Conservation (phyloP, 92 coral and sea anemone genomes). For the Palythoa grandiflora region DNA sequence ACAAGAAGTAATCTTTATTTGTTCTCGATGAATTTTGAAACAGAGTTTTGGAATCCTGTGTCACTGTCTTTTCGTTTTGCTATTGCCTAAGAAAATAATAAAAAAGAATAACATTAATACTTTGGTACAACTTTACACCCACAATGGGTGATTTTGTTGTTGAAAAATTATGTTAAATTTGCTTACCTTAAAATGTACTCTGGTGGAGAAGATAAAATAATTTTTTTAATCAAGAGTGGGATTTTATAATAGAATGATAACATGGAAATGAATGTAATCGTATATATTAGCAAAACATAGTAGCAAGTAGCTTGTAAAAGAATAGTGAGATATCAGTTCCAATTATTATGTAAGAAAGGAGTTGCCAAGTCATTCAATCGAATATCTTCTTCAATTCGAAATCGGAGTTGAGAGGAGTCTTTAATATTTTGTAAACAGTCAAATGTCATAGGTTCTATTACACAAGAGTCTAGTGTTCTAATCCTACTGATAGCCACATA, state of each 20-base stretch:
- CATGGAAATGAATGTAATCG: constrained; percentile 28
- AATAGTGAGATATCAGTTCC: constrained; percentile 33
- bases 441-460: constrained; percentile 2
- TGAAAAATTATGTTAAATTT: constrained; percentile 40
- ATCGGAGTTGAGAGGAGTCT: constrained; percentile 22
- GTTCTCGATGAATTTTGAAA: constrained; percentile 51
- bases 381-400: background rate
- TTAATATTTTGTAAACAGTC: background rate
- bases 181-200: constrained; percentile 39
- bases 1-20: constrained; percentile 50
- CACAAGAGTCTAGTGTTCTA: constrained; percentile 5
- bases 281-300: constrained; percentile 34
- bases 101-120: constrained; percentile 40
- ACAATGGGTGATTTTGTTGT: constrained; percentile 52
- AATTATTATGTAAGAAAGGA: constrained; percentile 23
- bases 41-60: constrained; percentile 55
- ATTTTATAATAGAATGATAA: constrained; percentile 45
- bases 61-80: constrained; percentile 50
- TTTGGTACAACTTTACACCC: constrained; percentile 53
- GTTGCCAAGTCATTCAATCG: constrained; percentile 2
- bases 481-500: background rate
- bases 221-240: constrained; percentile 39
- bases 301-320: constrained; percentile 21
- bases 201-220: constrained; percentile 37
- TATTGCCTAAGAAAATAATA: constrained; percentile 30